A percentile compares a stretch with the other conserved stretches of the same genome.
Evolutionary conservation across 1,140 invertebrate species (phyloP).

Genomic region (Drosophila bipectinata): DNA sequence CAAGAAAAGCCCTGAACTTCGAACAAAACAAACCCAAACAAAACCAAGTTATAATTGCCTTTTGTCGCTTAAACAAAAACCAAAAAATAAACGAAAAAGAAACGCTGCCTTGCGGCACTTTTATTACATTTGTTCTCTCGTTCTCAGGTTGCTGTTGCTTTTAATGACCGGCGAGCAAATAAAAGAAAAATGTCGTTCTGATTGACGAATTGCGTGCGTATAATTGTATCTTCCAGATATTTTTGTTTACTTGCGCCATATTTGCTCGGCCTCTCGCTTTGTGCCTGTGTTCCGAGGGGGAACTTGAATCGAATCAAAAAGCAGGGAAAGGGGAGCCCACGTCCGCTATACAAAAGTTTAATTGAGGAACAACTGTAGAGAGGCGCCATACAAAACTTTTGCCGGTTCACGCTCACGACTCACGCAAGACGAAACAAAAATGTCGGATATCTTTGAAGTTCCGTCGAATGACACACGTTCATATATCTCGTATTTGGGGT

Average conservation of each 20-base stretch:
- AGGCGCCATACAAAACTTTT: slow-evolving; percentile 63
- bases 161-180: slow-evolving; percentile 77
- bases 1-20: slow-evolving; percentile 52
- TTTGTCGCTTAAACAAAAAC: slow-evolving; percentile 23
- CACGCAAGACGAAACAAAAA: slow-evolving; percentile 73
- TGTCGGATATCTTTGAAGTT: slow-evolving; percentile 73
- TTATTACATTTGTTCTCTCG: slow-evolving; percentile 66
- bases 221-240: slow-evolving; percentile 83
- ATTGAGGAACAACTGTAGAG: slow-evolving; percentile 79
- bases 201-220: slow-evolving; percentile 84
- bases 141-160: slow-evolving; percentile 55
- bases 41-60: slow-evolving; percentile 55
- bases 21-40: slow-evolving; percentile 46
- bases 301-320: slow-evolving; percentile 4
- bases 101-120: slow-evolving; percentile 76
- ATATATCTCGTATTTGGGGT: slow-evolving; percentile 15
- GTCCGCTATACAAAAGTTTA: slow-evolving; percentile 59
- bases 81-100: slow-evolving; percentile 33
- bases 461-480: slow-evolving; percentile 21
- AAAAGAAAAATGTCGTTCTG: slow-evolving; percentile 83
- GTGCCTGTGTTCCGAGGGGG: slow-evolving; percentile 7
- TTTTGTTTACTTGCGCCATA: slow-evolving; percentile 76
- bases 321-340: neutral
- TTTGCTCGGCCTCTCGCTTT: slow-evolving; percentile 38
- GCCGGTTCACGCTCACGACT: slow-evolving; percentile 44